Evolutionary conservation across 1,140 invertebrate genomes (phyloP), one percentile per base, ranked within the genome.

Genomic region (Ctenoplectra terminalis): DNA sequence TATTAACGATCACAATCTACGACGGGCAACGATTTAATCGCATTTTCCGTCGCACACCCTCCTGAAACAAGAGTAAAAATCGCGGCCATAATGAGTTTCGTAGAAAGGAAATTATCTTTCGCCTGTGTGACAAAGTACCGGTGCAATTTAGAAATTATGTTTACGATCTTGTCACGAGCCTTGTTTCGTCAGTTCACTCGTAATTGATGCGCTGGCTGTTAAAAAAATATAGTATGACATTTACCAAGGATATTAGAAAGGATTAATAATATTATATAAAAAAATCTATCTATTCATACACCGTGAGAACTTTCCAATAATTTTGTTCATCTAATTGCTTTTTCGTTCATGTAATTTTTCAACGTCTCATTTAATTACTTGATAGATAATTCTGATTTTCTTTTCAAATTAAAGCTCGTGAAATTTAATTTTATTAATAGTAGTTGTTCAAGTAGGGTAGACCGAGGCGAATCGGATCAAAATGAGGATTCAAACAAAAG

Each of bases 21-120:
- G 6, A 15, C 37, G 2, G 9, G 23, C n/a, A 64, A 26, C 37
- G 11, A 40, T 64, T 64, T 26, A 64, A 64, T 40, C 61, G 40
- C 37, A 64, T 64, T 64, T 43, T n/a, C 40, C 61, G 6, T 64
- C 61, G 37, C 13, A 26, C 37, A 64, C 37, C 61, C 61, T 40
- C 61, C 23, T 17, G n/a, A 64, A 43, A 13, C 43, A 15, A 43
- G 37, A 64, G 13, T 40, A 20, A 1, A 63, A 63, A 37, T 20
- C 11, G 60, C 60, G 34, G 60, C 23, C 17, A 40, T 40, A 43
- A 40, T 17, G 43, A 40, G 34, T 34, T 26, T 0, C 6, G 23
- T 61, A n/a, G 13, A 43, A 0, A 26, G 40, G 7, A 64, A 64
- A 64, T 64, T 64, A 40, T 26, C 13, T 3, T 64, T 64, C n/a